Percentiles rank a stretch among this genome's conserved stretches.
These are phyloP conservation scores for Dicrostonyx torquatus DNA, from an alignment of 2,797 vertebrate species.

Conservation along the genomic window DNA sequence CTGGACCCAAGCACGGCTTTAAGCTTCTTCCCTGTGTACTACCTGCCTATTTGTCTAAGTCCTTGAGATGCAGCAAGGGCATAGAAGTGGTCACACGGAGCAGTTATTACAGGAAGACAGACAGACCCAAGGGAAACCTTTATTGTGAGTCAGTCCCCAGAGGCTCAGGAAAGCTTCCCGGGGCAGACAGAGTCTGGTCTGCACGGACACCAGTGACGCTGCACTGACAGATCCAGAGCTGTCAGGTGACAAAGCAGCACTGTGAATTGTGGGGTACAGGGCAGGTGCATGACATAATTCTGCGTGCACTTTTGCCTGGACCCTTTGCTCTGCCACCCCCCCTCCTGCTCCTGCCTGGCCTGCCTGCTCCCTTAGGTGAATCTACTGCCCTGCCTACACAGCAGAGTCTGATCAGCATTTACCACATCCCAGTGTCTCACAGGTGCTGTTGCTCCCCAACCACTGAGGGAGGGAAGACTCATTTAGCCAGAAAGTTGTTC, in stretches of 20 bases:
- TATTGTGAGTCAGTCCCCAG: no score
- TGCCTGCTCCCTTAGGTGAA: slow-evolving; percentile 5
- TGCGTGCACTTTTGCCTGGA: not conserved
- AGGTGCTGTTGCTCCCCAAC: not conserved
- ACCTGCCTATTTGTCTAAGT: not conserved
- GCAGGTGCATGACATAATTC: not conserved
- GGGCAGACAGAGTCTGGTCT: not conserved
- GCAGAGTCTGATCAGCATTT: not conserved
- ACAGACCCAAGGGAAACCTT: not conserved
- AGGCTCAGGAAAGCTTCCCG: not conserved
- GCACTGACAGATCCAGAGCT: not conserved
- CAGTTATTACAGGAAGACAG: not conserved
- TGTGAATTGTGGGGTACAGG: not conserved
- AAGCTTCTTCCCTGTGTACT: not conserved
- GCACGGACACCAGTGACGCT: no score
- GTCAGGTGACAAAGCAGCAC: not conserved
- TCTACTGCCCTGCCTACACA: not conserved
- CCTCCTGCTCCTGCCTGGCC: no score
- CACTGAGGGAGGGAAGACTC: not conserved
- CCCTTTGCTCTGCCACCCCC: not conserved
- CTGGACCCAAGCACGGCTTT: not conserved
- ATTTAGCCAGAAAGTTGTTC: not conserved
- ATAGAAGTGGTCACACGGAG: not conserved
- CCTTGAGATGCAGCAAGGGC: not conserved
- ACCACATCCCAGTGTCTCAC: not conserved